Percentiles rank a stretch among this genome's conserved stretches.
These are phyloP conservation scores for Ammodramus savannarum DNA, from an alignment of 2,113 vertebrate genomes.

Conservation along the genomic window DNA sequence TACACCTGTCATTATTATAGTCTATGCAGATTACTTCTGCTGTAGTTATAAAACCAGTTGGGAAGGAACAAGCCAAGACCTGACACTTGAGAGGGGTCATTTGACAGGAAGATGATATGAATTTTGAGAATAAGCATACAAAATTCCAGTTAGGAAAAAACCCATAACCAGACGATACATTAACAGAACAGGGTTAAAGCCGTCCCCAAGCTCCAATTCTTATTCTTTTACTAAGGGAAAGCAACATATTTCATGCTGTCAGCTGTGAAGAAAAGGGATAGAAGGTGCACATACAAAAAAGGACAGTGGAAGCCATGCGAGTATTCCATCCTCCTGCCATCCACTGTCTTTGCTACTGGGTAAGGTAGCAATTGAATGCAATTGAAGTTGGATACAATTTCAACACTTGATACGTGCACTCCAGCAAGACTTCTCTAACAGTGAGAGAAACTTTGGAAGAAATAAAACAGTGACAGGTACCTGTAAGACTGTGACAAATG, in stretches of 20 bases:
- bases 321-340: not conserved
- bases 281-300: not conserved
- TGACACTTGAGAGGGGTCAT: not conserved
- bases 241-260: not conserved
- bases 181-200: not conserved
- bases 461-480: not conserved
- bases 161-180: not conserved
- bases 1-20: not conserved
- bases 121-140: not conserved
- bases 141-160: not conserved
- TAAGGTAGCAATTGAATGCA: not conserved
- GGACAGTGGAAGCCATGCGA: not conserved
- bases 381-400: not conserved
- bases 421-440: not conserved
- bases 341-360: not conserved
- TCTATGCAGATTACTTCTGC: not conserved
- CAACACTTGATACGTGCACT: fast-evolving
- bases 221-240: not conserved
- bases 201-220: fast-evolving
- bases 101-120: not conserved
- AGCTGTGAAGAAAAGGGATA: not conserved
- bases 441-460: not conserved
- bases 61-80: not conserved
- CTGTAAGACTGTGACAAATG: not conserved
- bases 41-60: not conserved